A percentile compares a stretch with the other conserved stretches of the same genome.
Conservation (phyloP, 2,888 invertebrate species). For the Conops quadrifasciatus region DNA sequence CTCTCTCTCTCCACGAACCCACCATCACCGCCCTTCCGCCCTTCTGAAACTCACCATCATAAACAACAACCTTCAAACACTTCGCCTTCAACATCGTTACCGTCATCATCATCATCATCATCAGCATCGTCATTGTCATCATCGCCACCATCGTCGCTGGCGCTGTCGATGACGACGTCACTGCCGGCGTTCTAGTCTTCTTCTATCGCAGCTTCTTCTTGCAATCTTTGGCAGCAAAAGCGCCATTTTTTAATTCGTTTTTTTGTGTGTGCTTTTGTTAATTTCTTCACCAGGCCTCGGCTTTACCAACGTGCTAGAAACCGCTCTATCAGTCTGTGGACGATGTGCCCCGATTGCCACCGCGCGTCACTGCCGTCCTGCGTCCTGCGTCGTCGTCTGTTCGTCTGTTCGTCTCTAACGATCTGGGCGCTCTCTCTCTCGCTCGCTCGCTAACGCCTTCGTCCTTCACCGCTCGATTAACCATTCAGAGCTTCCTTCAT, state of each 20-base stretch:
- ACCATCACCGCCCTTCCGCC: not conserved
- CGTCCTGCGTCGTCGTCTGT: not conserved
- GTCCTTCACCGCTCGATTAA: not conserved
- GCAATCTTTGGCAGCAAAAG: not conserved
- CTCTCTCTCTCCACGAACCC: not conserved
- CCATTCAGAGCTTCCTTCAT: not conserved
- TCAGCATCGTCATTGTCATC: not conserved
- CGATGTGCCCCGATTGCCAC: not conserved
- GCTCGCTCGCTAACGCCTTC: not conserved
- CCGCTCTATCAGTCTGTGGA: conserved; percentile 27
- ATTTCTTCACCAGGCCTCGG: conserved; percentile 17
- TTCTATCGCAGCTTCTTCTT: not conserved
- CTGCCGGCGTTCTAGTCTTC: conserved; percentile 3
- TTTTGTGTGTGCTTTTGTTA: conserved; percentile 13
- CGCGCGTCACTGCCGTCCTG: not conserved
- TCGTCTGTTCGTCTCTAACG: not conserved
- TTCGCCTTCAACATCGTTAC: not conserved
- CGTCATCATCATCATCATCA: not conserved
- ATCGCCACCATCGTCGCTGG: not conserved
- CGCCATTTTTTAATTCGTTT: not conserved
- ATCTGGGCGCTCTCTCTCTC: not conserved
- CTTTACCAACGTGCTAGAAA: conserved; percentile 25
- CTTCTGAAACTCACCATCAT: not conserved
- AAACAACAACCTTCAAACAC: conserved; percentile 32
- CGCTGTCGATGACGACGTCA: not conserved